Percentiles rank a stretch among this genome's conserved stretches.
Evolutionary conservation across 2,888 invertebrate species (phyloP).

Genomic region (Formica aserva): DNA sequence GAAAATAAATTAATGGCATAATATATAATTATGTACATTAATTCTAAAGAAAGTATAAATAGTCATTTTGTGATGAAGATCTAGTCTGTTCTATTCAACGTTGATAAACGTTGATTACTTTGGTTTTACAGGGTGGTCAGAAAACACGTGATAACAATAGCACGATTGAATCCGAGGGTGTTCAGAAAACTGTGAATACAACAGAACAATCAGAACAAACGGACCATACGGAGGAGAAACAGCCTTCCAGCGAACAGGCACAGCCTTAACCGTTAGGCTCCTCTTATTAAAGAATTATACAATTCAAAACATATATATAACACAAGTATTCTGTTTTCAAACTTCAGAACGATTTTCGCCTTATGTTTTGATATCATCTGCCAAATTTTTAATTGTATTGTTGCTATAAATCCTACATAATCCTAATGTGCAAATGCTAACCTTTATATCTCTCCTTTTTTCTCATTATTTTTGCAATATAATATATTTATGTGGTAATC

Average conservation of each 20-base stretch:
- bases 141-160: conserved; percentile 83
- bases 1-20: conserved; percentile 23
- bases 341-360: conserved; percentile 75
- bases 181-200: conserved; percentile 84
- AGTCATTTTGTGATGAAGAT: conserved; percentile 51
- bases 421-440: neutral
- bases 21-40: conserved; percentile 54
- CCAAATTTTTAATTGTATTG: conserved; percentile 47
- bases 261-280: conserved; percentile 85
- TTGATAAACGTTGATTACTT: conserved; percentile 80
- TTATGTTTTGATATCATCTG: conserved; percentile 48
- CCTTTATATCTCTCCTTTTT: conserved; percentile 1
- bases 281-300: conserved; percentile 78
- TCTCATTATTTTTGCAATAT: conserved; percentile 35
- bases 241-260: conserved; percentile 85
- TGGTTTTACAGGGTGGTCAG: conserved; percentile 84
- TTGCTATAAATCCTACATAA: neutral
- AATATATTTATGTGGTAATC: conserved; percentile 13
- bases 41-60: conserved; percentile 28
- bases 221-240: conserved; percentile 83
- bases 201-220: conserved; percentile 83
- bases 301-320: conserved; percentile 72
- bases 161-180: conserved; percentile 83
- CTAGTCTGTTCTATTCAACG: conserved; percentile 41
- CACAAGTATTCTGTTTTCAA: conserved; percentile 75